These are phyloP conservation scores for Chironomus tepperi DNA, from an alignment of 1,140 invertebrate species.

Conservation along the genomic window DNA sequence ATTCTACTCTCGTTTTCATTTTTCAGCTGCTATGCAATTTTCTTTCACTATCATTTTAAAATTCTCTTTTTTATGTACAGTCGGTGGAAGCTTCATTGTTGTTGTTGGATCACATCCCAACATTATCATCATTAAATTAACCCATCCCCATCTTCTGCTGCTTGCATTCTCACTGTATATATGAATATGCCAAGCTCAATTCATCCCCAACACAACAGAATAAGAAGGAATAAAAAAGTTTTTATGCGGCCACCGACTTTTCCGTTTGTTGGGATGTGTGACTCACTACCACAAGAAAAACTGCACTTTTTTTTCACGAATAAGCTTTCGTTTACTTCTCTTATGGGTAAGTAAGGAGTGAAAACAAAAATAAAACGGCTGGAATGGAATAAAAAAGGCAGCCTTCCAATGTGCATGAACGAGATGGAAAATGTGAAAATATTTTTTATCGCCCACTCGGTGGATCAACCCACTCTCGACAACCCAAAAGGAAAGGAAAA, in stretches of 20 bases:
- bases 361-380: background rate
- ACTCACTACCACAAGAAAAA: background rate
- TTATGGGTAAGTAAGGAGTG: background rate
- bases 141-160: background rate
- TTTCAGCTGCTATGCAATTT: background rate
- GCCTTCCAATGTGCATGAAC: background rate
- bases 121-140: background rate
- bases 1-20: conserved; percentile 23
- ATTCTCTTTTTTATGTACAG: background rate
- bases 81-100: too few species aligned
- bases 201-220: background rate
- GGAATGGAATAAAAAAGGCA: background rate
- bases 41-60: conserved; percentile 7
- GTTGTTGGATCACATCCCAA: background rate
- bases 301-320: background rate
- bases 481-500: background rate
- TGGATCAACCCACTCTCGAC: background rate
- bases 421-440: background rate
- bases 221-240: background rate
- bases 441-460: background rate
- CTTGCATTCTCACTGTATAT: background rate
- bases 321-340: background rate
- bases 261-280: background rate
- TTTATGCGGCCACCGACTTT: conserved; percentile 14
- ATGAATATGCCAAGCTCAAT: too few species aligned